These are phyloP conservation scores for Laticauda laticaudata DNA, from an alignment of 2,113 vertebrate species.

Conservation along the genomic window DNA sequence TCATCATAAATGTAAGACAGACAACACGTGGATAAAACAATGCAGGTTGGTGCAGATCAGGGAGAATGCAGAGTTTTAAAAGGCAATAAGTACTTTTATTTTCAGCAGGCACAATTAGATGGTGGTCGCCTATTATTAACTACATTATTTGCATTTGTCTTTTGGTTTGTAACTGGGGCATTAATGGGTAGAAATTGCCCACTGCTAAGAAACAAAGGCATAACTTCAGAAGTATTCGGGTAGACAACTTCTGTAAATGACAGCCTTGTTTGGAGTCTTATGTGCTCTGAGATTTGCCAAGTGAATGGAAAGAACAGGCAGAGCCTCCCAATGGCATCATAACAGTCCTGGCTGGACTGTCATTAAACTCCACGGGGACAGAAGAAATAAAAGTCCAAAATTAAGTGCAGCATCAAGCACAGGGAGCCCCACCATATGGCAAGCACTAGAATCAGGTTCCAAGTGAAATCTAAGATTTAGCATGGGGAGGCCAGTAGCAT, in stretches of 20 bases:
- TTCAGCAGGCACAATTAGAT: neutral
- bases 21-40: neutral
- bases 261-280: neutral
- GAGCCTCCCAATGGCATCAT: neutral
- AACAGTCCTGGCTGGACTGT: neutral
- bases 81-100: neutral
- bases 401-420: neutral
- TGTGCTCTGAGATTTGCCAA: neutral
- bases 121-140: neutral
- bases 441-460: neutral
- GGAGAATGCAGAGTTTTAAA: neutral
- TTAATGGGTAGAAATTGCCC: neutral
- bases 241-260: neutral
- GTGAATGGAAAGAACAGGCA: neutral
- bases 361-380: neutral
- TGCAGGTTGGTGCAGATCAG: neutral
- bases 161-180: neutral
- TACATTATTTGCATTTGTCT: neutral
- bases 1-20: neutral
- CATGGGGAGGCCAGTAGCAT: neutral
- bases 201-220: neutral
- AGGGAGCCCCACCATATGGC: neutral
- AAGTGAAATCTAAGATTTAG: neutral
- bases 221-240: neutral
- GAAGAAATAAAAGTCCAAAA: neutral